phyloP scores from a whole-genome alignment of 2,797 vertebrate genomes.

The Platalea minor region DNA sequence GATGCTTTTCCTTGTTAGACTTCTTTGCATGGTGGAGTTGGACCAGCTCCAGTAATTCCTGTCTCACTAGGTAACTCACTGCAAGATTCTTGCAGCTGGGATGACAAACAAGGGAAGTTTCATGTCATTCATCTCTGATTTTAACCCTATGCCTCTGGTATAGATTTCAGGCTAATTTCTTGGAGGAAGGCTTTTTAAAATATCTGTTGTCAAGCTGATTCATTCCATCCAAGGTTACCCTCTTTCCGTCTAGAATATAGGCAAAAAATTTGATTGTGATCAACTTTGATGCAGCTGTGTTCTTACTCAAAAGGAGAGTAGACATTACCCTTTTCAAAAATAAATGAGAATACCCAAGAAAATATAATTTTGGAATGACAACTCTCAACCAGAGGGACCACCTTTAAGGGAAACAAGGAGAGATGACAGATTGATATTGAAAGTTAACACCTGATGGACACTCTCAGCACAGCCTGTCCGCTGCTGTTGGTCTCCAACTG shows the following conservation, averaged over 20 bases:
- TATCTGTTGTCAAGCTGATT: not conserved
- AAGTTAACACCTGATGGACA: not conserved
- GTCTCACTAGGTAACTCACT: not conserved
- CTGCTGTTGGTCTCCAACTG: rapidly evolving
- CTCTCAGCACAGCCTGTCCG: not conserved
- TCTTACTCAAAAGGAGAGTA: not conserved
- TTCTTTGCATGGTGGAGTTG: not conserved
- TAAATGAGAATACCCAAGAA: not conserved
- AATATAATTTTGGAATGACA: not conserved
- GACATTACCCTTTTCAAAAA: not conserved
- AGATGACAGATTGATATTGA: not conserved
- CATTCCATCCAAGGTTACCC: not conserved
- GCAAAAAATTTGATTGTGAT: not conserved
- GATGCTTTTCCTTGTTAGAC: not conserved
- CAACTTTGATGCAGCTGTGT: not conserved
- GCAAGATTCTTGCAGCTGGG: not conserved
- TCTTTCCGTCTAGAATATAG: not conserved
- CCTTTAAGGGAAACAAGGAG: not conserved
- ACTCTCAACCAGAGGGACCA: not conserved
- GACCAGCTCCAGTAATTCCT: not conserved
- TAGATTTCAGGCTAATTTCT: slow-evolving; percentile 4
- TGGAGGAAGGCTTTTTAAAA: not conserved
- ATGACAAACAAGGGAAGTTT: not conserved
- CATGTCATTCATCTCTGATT: not conserved
- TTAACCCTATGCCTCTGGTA: not conserved